phyloP scores from a whole-genome alignment of 2,797 vertebrate species.

The Urosaurus nigricauda region DNA sequence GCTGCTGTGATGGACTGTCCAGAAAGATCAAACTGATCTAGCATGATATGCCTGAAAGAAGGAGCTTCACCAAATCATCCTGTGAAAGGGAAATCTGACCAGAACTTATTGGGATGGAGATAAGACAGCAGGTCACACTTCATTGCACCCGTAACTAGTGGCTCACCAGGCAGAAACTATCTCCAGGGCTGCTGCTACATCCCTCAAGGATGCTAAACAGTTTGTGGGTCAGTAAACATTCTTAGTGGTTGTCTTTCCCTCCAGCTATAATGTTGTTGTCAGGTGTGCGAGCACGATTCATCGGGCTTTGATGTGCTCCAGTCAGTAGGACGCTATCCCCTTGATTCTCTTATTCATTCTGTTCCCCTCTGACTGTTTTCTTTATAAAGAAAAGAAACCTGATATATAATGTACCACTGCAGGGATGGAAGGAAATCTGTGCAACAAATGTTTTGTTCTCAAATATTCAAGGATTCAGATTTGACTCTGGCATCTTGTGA shows the following conservation, averaged over 20 bases:
- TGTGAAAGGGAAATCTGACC: slow-evolving; percentile 45
- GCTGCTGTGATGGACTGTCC: slow-evolving; percentile 45
- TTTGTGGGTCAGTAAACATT: slow-evolving; percentile 32
- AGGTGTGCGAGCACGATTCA: background rate
- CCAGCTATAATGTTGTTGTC: background rate
- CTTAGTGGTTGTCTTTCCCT: background rate
- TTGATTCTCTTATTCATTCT: background rate
- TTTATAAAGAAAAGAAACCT: background rate
- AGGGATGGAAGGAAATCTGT: background rate
- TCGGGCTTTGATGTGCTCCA: background rate
- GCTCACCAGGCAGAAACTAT: slow-evolving; percentile 5
- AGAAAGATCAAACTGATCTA: background rate
- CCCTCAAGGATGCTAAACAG: background rate
- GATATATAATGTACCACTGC: background rate
- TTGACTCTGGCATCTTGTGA: background rate
- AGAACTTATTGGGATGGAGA: slow-evolving; percentile 31
- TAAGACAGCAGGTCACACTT: slow-evolving; percentile 32
- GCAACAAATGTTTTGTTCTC: background rate
- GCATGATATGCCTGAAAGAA: slow-evolving; percentile 34
- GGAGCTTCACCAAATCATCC: background rate
- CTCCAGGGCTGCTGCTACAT: background rate
- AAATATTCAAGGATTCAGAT: background rate
- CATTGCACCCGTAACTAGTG: slow-evolving; percentile 11
- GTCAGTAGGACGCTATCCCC: background rate
- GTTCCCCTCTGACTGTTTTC: background rate